Percentiles rank a stretch among this genome's conserved stretches.
phyloP scores from a whole-genome alignment of 2,797 vertebrate species.

The Lagodon rhomboides region DNA sequence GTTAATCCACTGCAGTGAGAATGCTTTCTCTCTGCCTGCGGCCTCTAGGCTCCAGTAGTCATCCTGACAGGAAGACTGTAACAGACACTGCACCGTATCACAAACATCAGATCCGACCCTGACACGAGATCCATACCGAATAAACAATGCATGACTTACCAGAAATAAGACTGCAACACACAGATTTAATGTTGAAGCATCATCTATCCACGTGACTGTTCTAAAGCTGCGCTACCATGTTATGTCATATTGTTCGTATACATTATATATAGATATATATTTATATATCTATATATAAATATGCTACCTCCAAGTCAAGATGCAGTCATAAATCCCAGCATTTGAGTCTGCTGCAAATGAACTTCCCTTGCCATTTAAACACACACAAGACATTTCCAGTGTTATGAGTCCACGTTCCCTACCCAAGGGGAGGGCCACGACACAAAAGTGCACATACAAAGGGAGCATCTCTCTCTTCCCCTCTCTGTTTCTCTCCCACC shows the following conservation, averaged over 20 bases:
- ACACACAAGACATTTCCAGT: slow-evolving; percentile 46
- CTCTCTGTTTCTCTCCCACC: slow-evolving; percentile 69
- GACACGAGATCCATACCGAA: slow-evolving; percentile 40
- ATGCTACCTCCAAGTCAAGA: slow-evolving; percentile 9
- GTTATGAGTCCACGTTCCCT: slow-evolving; percentile 61
- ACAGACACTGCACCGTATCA: slow-evolving; percentile 49
- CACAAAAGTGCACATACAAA: slow-evolving; percentile 73
- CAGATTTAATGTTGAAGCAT: slow-evolving; percentile 23
- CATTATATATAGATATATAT: slow-evolving; percentile 1
- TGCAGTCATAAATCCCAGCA: slow-evolving; percentile 12
- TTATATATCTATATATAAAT: not conserved
- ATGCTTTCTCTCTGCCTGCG: slow-evolving; percentile 74
- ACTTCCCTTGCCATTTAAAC: slow-evolving; percentile 50
- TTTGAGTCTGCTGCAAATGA: slow-evolving; percentile 32
- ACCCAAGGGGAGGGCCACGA: slow-evolving; percentile 67
- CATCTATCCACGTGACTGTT: slow-evolving; percentile 33
- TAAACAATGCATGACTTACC: slow-evolving; percentile 58
- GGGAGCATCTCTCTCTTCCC: slow-evolving; percentile 77
- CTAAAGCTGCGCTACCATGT: slow-evolving; percentile 33
- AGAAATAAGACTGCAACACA: slow-evolving; percentile 40
- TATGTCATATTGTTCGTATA: slow-evolving; percentile 22
- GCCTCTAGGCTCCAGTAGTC: slow-evolving; percentile 70
- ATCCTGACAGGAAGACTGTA: slow-evolving; percentile 67
- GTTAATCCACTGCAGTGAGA: slow-evolving; percentile 84
- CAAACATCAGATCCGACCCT: slow-evolving; percentile 38